Percentiles rank a stretch among this genome's conserved stretches.
These are phyloP conservation scores for Eupithecia inturbata DNA, from an alignment of 2,888 invertebrate species.

Conservation along the genomic window DNA sequence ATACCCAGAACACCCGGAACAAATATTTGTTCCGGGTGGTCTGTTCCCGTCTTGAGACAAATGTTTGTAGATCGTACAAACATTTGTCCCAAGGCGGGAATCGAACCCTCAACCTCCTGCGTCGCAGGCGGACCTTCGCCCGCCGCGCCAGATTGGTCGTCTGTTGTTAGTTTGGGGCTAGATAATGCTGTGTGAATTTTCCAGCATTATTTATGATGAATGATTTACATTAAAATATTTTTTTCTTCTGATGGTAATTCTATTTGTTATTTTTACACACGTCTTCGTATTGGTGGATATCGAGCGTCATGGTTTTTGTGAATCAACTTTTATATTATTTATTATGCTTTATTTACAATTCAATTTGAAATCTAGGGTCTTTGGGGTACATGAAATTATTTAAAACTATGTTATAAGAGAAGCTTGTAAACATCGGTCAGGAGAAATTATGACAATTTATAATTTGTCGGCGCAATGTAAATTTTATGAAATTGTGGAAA, in stretches of 20 bases:
- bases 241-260: background rate
- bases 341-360: background rate
- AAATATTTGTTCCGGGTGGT: too few species aligned
- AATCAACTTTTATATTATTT: slow-evolving; percentile 7
- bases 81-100: too few species aligned
- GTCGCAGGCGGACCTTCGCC: too few species aligned
- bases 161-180: too few species aligned
- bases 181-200: background rate
- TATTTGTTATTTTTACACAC: background rate
- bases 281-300: background rate
- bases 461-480: background rate
- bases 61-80: too few species aligned
- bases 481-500: slow-evolving; percentile 25
- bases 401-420: background rate
- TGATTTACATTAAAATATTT: too few species aligned
- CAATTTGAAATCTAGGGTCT: background rate
- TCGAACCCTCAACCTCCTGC: too few species aligned
- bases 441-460: background rate
- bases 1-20: too few species aligned
- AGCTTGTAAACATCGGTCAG: background rate
- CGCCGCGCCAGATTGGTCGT: too few species aligned
- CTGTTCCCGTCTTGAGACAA: too few species aligned
- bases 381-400: background rate
- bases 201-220: background rate
- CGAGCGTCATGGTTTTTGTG: background rate